phyloP scores from a whole-genome alignment of 2,888 invertebrate species.

The Hedya salicella region DNA sequence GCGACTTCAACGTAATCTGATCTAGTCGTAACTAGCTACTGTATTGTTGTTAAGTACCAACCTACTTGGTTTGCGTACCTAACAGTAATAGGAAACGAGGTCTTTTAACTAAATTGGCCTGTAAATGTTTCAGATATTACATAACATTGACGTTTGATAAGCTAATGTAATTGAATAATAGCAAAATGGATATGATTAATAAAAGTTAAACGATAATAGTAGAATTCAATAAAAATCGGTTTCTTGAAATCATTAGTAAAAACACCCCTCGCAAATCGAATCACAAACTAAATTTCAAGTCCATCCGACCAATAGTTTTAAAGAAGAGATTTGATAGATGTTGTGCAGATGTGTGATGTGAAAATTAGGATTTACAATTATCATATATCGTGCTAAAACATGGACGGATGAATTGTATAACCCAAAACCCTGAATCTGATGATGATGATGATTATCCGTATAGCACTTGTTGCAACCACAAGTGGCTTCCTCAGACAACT shows the following conservation, averaged over 20 bases:
- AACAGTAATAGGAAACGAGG: constrained; percentile 4
- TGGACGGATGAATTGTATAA: too few relatives aligned
- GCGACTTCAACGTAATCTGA: constrained; percentile 6
- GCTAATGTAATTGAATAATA: constrained; percentile 7
- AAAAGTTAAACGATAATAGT: neutral
- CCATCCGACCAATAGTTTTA: too few relatives aligned
- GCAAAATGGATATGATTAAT: neutral
- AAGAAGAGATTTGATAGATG: too few relatives aligned
- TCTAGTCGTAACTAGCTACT: constrained; percentile 10
- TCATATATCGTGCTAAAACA: too few relatives aligned
- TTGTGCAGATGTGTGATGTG: too few relatives aligned
- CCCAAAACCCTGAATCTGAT: too few relatives aligned
- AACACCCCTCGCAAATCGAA: too few relatives aligned
- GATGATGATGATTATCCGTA: too few relatives aligned
- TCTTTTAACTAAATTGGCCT: constrained; percentile 12
- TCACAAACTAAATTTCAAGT: too few relatives aligned
- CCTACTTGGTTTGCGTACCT: neutral
- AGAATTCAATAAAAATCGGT: too few relatives aligned
- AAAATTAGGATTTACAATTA: too few relatives aligned
- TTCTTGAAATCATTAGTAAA: too few relatives aligned
- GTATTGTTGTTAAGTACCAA: constrained; percentile 4
- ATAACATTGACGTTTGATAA: constrained; percentile 39
- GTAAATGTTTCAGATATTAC: constrained; percentile 42
- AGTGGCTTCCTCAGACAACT: constrained; percentile 4
- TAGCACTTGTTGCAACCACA: neutral